phyloP scores from a whole-genome alignment of 2,888 invertebrate genomes.

The Euplexia lucipara region DNA sequence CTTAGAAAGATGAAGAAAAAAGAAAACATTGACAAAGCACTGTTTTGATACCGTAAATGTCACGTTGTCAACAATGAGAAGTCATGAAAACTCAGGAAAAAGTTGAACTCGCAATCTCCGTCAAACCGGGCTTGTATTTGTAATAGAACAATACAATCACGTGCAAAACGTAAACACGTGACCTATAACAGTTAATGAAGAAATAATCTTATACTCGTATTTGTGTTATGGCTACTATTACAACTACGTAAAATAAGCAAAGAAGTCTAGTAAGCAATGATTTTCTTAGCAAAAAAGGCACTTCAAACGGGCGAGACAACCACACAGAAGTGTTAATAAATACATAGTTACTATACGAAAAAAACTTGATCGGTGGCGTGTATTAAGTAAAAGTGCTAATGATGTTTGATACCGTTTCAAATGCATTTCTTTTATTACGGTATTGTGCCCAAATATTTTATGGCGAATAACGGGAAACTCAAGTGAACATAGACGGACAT shows the following conservation, averaged over 20 bases:
- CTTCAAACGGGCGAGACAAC: slow-evolving; percentile 11
- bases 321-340: slow-evolving; percentile 3
- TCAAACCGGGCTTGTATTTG: slow-evolving; percentile 35
- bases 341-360: slow-evolving; percentile 1
- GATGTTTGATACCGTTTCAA: slow-evolving; percentile 52
- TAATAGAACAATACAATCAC: slow-evolving; percentile 54
- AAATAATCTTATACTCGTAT: slow-evolving; percentile 67
- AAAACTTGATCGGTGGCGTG: slow-evolving; percentile 15
- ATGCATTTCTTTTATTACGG: slow-evolving; percentile 50
- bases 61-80: slow-evolving; percentile 46
- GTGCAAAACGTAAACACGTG: slow-evolving; percentile 65
- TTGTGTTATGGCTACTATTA: no score
- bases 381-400: slow-evolving; percentile 46
- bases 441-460: slow-evolving; percentile 57
- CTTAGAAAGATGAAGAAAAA: no score
- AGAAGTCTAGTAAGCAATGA: slow-evolving; percentile 14
- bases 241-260: slow-evolving; percentile 46
- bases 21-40: slow-evolving; percentile 11
- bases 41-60: neutral
- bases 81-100: slow-evolving; percentile 26
- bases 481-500: slow-evolving; percentile 58
- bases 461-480: slow-evolving; percentile 57
- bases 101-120: slow-evolving; percentile 20
- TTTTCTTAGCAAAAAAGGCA: slow-evolving; percentile 1
- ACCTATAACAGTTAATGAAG: slow-evolving; percentile 64